Conservation (phyloP, 2,888 invertebrate genomes). For the Tiliacea citrago region DNA sequence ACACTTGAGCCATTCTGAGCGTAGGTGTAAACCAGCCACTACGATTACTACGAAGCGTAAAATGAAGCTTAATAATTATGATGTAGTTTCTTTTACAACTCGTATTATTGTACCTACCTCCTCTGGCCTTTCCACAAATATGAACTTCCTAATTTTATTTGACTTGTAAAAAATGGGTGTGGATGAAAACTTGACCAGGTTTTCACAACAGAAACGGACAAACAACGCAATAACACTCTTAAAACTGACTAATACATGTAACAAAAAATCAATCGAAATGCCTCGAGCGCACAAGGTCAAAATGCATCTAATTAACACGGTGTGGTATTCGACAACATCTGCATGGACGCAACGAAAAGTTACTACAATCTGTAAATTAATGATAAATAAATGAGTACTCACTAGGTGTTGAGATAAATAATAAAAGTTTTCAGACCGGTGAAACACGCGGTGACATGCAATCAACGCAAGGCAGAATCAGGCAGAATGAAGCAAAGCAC, state of each 20-base stretch:
- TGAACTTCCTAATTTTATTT: background rate
- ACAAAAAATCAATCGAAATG: conserved; percentile 67
- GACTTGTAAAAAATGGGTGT: background rate
- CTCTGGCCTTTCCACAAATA: background rate
- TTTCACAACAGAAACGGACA: conserved; percentile 25
- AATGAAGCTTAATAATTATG: conserved; percentile 18
- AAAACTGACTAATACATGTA: conserved; percentile 53
- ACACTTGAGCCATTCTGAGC: background rate
- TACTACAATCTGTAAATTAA: conserved; percentile 10
- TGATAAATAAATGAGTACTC: conserved; percentile 66
- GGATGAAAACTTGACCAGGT: conserved; percentile 1
- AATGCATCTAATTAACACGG: conserved; percentile 21
- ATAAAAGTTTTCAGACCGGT: conserved; percentile 73
- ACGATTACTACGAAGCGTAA: conserved; percentile 8
- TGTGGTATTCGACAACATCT: background rate
- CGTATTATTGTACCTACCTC: background rate
- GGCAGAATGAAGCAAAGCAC: conserved; percentile 54
- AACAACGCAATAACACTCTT: conserved; percentile 50
- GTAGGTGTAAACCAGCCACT: background rate
- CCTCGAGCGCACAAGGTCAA: conserved; percentile 66
- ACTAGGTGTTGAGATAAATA: conserved; percentile 70
- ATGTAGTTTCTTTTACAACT: background rate
- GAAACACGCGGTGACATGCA: conserved; percentile 79
- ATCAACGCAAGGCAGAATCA: conserved; percentile 40
- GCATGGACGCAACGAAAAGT: conserved; percentile 37